These are phyloP conservation scores for Oreonectes daqikongensis DNA, from an alignment of 2,797 vertebrate genomes.

Conservation along the genomic window DNA sequence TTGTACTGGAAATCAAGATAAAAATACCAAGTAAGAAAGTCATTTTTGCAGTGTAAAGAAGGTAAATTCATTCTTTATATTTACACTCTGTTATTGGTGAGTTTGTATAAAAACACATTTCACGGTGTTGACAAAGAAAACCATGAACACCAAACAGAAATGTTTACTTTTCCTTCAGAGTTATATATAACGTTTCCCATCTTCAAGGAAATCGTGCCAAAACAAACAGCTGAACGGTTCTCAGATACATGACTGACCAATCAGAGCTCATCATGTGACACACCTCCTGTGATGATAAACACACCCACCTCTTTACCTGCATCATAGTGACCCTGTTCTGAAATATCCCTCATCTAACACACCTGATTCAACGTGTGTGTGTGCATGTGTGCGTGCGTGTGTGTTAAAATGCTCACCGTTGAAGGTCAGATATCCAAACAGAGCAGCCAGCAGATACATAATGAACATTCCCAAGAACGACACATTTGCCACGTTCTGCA, in stretches of 20 bases:
- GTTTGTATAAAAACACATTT: not conserved
- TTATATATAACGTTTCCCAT: constrained; percentile 54
- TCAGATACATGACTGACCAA: constrained; percentile 40
- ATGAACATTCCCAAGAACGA: constrained; percentile 97
- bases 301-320: not conserved
- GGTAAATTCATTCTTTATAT: not conserved
- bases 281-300: constrained; percentile 18
- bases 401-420: constrained; percentile 77
- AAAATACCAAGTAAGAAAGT: too few relatives aligned
- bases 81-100: not conserved
- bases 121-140: not conserved
- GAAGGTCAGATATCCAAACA: constrained; percentile 98
- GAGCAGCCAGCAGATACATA: constrained; percentile 95
- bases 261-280: not conserved
- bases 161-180: constrained; percentile 1
- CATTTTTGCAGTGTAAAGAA: too few relatives aligned
- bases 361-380: too few relatives aligned
- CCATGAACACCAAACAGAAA: not conserved
- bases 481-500: constrained; percentile 95
- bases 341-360: not conserved
- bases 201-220: constrained; percentile 51
- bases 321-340: not conserved
- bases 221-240: constrained; percentile 58
- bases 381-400: not conserved
- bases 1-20: too few relatives aligned